Conservation (phyloP, 1,140 invertebrate genomes). For the Coptotermes formosanus region DNA sequence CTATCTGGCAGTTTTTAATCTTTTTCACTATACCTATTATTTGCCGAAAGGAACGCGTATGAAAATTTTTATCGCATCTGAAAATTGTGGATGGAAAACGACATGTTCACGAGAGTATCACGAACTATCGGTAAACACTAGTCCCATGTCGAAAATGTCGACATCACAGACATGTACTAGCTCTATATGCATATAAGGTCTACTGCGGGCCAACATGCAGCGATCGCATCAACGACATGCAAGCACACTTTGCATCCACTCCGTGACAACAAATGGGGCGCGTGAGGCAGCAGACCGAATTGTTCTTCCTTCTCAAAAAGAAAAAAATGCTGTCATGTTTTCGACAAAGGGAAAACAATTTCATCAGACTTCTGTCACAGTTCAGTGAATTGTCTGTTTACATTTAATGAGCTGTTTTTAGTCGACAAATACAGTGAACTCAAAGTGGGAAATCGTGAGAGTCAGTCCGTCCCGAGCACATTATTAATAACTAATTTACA, state of each 20-base stretch:
- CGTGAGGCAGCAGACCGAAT: not conserved
- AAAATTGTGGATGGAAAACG: not conserved
- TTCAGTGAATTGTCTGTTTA: no score
- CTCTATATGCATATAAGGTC: constrained; percentile 8
- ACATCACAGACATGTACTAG: not conserved
- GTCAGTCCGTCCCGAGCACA: no score
- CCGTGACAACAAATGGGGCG: not conserved
- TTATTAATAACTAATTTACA: no score
- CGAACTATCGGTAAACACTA: not conserved
- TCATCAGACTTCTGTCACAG: no score
- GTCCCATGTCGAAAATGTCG: not conserved
- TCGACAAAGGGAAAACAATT: not conserved
- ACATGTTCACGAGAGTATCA: not conserved
- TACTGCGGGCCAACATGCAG: not conserved
- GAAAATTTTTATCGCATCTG: not conserved
- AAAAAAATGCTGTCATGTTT: not conserved
- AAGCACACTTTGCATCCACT: not conserved
- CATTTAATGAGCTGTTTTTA: no score
- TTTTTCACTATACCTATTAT: not conserved
- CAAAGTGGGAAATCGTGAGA: no score
- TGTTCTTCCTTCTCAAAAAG: no score
- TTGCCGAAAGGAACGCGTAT: not conserved
- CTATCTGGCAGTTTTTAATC: not conserved
- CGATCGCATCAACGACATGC: not conserved
- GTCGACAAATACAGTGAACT: no score